Base-by-base conservation (phyloP, 1,140 invertebrate species). In the Latrodectus geometricus region DNA sequence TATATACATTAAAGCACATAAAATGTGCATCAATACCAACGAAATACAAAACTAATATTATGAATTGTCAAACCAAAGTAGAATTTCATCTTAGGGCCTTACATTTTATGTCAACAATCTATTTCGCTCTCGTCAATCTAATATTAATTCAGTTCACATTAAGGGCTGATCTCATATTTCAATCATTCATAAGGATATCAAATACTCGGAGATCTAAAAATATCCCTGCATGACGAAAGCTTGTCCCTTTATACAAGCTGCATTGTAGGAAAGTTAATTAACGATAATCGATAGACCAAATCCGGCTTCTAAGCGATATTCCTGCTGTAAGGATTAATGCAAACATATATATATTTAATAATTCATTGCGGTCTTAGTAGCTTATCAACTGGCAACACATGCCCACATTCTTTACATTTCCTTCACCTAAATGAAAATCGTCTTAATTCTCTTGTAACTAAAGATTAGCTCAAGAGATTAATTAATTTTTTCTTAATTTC, bases 181-280 rank as follows among this genome's bases (percentile, higher is more conserved):
- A 35, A 35, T 35, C 35, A 35, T 35, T 35, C 35, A 35, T 35
- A 5, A 5, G 35, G 35, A 35, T 35, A 35, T 35, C 35, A 35
- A 35, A 35, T 35, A 5, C 35, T n/a, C 21, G 5, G 17, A 23
- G 9, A 69, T 11, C 17, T 23, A 69, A 69, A 21, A 69, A n/a
- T 69, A 69, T 20, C 68, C 17, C 20, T n/a, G 9, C 17, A 23
- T 69, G 17, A 14, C 17, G 17, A 14, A 11, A 14, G 11, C 11
- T 11, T 61, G 11, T 17, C 54, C 54, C 54, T 14, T 61, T 61
- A 61, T 61, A 17, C 17, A 14, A 11, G 11, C 3, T 61, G 49
- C 14, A 20, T 72, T 72, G 52, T 81, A 72, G 65, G 66, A 81
- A 81, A 81, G 79, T 81, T 81, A 81, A 81, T 81, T 81, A 81